Conservation (phyloP, 2,797 vertebrate genomes). For the Rhynchotus rufescens region DNA sequence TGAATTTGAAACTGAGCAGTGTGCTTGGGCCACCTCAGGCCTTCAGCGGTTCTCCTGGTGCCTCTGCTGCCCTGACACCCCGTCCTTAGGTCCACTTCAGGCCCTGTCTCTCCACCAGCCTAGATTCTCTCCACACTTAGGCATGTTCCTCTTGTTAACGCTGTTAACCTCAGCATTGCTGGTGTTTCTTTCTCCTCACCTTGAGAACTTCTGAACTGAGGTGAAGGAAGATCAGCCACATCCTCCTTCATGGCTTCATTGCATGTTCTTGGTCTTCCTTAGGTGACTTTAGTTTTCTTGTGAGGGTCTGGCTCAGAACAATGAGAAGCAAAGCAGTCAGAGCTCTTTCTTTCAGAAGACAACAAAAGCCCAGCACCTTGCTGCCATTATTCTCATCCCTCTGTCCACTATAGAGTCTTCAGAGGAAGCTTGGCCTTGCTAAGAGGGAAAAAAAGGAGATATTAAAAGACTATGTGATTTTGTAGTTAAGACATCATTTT, state of each 20-base stretch:
- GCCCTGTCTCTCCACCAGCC: neutral
- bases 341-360: neutral
- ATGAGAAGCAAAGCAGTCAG: neutral
- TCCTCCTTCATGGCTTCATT: neutral
- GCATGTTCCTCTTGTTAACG: neutral
- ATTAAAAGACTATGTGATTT: neutral
- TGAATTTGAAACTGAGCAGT: neutral
- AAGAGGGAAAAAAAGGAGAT: neutral
- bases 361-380: neutral
- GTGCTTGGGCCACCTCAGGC: too few relatives aligned
- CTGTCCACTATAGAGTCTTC: neutral
- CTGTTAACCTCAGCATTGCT: neutral
- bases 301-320: neutral
- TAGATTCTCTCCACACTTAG: neutral
- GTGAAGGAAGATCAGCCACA: neutral
- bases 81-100: neutral
- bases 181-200: neutral
- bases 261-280: neutral
- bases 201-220: accelerated
- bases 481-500: neutral
- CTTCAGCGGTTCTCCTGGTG: accelerated
- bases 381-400: neutral
- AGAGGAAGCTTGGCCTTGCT: neutral
- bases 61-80: neutral
- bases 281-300: too few relatives aligned